A percentile compares a stretch with the other conserved stretches of the same genome.
Evolutionary conservation across 2,797 vertebrate genomes (phyloP).

Genomic region (Petrocephalus sullivani): DNA sequence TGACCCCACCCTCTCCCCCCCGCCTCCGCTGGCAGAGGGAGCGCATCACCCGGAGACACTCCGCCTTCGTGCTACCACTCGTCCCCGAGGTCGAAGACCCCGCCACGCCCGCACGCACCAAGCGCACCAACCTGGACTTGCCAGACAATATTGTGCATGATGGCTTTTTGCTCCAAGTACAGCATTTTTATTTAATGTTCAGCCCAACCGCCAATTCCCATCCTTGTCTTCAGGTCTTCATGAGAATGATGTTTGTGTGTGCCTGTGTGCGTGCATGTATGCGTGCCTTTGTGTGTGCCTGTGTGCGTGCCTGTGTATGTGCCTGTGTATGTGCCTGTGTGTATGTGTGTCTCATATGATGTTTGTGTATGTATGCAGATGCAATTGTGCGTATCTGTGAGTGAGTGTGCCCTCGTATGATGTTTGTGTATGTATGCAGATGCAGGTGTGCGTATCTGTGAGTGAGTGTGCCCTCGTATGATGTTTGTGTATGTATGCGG

Average conservation of each 20-base stretch:
- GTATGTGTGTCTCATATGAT: neutral
- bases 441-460: too few species aligned
- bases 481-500: too few species aligned
- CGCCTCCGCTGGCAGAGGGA: constrained; percentile 63
- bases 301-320: neutral
- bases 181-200: constrained; percentile 40
- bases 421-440: too few species aligned
- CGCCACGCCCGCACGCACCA: constrained; percentile 50
- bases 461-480: too few species aligned
- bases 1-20: constrained; percentile 33
- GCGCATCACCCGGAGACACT: constrained; percentile 78
- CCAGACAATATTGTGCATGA: constrained; percentile 54
- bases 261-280: neutral
- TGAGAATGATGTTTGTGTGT: neutral
- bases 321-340: neutral
- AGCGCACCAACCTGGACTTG: constrained; percentile 83
- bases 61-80: constrained; percentile 66
- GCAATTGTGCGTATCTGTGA: too few species aligned
- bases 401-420: too few species aligned
- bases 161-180: constrained; percentile 56
- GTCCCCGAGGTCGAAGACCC: constrained; percentile 57
- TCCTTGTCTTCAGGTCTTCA: neutral
- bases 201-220: constrained; percentile 22
- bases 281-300: neutral
- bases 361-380: too few species aligned